Conservation (phyloP, 2,797 vertebrate genomes). For the Corythornis leucogaster region DNA sequence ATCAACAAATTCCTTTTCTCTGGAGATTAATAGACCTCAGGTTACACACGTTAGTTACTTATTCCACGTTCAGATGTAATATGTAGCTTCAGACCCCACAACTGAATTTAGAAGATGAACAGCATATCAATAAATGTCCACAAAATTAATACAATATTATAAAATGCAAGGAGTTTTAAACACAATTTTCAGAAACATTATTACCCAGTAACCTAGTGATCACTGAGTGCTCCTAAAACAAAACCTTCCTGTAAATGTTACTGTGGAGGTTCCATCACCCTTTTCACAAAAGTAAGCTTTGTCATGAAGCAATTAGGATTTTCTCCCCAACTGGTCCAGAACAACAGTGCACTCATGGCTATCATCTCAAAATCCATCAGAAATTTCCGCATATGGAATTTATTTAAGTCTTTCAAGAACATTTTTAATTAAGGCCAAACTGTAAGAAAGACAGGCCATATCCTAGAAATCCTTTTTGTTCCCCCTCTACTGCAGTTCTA, state of each 20-base stretch:
- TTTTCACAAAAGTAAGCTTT: not conserved
- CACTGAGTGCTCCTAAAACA: not conserved
- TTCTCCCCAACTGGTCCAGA: not conserved
- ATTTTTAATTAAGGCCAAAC: not conserved
- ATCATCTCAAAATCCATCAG: not conserved
- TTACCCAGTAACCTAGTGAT: not conserved
- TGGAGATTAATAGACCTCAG: not conserved
- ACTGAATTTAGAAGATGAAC: not conserved
- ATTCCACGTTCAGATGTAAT: not conserved
- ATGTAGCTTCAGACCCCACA: not conserved
- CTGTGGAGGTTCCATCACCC: not conserved
- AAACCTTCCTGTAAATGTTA: not conserved
- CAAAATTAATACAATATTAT: not conserved
- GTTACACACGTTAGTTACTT: not conserved
- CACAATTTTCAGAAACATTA: not conserved
- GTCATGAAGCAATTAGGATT: not conserved
- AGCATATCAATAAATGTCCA: not conserved
- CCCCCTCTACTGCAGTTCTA: not conserved
- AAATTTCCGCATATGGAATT: not conserved
- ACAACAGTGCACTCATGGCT: not conserved
- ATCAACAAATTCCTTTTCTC: not conserved
- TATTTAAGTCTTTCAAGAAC: not conserved
- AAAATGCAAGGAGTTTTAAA: not conserved
- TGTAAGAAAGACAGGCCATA: not conserved
- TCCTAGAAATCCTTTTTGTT: not conserved